Base-by-base conservation (phyloP, 2,113 vertebrate genomes). In the Lathamus discolor region DNA sequence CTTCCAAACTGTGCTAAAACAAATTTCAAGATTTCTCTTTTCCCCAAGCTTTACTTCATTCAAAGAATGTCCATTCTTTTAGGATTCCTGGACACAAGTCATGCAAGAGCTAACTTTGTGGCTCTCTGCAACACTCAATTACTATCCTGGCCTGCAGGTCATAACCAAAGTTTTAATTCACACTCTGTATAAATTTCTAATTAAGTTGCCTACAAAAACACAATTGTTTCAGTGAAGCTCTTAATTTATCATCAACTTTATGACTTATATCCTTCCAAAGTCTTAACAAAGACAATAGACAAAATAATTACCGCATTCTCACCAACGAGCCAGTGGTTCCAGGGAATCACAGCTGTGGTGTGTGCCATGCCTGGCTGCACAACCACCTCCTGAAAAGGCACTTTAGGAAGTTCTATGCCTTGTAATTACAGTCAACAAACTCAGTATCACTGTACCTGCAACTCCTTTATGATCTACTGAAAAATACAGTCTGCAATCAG, bases 1-100 rank as follows among this genome's bases (percentile, higher is more conserved):
- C 52, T 81, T 70, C 67, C 24, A 74, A 83, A 29, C 39, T 0
- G 0, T 55, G 33, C 63, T 83, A 90, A 88, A 96, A 92, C 55
- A 90, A 83, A 69, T 68, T 74, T 5, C 52, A 72, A 84, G 35
- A 85, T 35, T 72, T 90, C 22, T 78, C 37, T 51, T 72, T 79
- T 93, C 13, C 35, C 24, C 61, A 82, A 72, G 73, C 46, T 93
- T 78, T 78, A 28, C 46, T 86, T 82, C 75, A 66, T 64, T 55
- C 61, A 89, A 93, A 72, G 89, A 33, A 48, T n/a, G 29, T 17
- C 52, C 39, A 79, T 84, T 96, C 43, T 75, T 92, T 89, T 61
- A 94, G 88, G 81, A 91, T 96, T 93, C 91, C 91, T 91, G 80
- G 52, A 76, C 66, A 86, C 73, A 92, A 96, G 91, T 86, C 83